Conservation (phyloP, 2,888 invertebrate species). For the Mactromeris polynyma region DNA sequence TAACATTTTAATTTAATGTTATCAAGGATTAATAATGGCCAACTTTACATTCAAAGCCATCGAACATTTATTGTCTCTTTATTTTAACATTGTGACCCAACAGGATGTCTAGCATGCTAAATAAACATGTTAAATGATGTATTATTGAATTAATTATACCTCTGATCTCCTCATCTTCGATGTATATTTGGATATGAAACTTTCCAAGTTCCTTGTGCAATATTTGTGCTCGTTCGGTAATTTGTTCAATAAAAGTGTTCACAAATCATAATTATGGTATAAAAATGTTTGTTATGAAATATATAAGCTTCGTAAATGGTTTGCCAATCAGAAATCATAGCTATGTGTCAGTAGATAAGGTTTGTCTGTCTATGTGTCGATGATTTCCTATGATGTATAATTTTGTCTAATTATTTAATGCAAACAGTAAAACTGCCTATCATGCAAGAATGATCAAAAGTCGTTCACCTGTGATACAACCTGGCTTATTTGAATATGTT, state of each 20-base stretch:
- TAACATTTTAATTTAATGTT: not conserved
- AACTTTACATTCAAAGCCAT: not conserved
- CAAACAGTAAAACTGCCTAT: not conserved
- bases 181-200: no score
- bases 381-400: not conserved
- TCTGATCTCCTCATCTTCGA: no score
- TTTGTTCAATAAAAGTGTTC: no score
- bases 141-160: no score
- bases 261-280: no score
- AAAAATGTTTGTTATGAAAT: no score
- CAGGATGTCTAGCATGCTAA: not conserved
- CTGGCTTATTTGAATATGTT: constrained; percentile 4
- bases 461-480: not conserved
- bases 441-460: not conserved
- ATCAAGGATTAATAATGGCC: not conserved
- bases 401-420: not conserved
- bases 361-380: not conserved
- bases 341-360: no score
- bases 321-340: no score
- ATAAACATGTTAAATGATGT: constrained; percentile 1
- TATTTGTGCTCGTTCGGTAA: no score
- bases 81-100: not conserved
- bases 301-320: no score
- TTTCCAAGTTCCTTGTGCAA: no score
- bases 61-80: not conserved